Percentiles rank a stretch among this genome's conserved stretches.
These are phyloP conservation scores for Lipophrys pholis DNA, from an alignment of 2,113 vertebrate species.

Conservation along the genomic window DNA sequence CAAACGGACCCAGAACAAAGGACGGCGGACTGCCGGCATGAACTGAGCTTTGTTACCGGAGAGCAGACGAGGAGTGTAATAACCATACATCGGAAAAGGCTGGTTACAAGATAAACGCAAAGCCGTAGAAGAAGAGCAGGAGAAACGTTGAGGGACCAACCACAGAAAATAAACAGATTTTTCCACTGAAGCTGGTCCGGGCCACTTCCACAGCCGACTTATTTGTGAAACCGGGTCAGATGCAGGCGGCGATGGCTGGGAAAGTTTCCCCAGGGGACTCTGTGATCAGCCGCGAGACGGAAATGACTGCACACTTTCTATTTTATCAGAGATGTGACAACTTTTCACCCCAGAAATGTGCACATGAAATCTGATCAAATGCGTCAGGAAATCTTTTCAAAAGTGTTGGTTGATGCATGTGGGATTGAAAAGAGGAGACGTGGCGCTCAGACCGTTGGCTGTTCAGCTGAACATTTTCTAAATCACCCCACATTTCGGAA, in stretches of 20 bases:
- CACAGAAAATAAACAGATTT: slow-evolving; percentile 35
- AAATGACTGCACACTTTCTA: slow-evolving; percentile 30
- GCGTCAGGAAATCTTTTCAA: slow-evolving; percentile 7
- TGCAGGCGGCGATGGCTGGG: slow-evolving; percentile 14
- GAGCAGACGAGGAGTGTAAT: slow-evolving; percentile 20
- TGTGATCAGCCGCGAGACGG: slow-evolving; percentile 33
- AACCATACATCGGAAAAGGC: slow-evolving; percentile 41
- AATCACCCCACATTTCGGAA: slow-evolving; percentile 49
- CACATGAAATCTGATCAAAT: slow-evolving; percentile 1
- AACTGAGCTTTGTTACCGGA: slow-evolving; percentile 30
- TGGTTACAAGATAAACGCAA: slow-evolving; percentile 42
- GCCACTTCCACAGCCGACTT: slow-evolving; percentile 50
- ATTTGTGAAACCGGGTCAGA: slow-evolving; percentile 68
- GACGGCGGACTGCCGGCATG: slow-evolving; percentile 18
- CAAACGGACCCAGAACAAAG: slow-evolving; percentile 42
- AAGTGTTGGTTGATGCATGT: neutral
- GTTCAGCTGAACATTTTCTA: slow-evolving; percentile 18
- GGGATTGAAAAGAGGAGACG: slow-evolving; percentile 13
- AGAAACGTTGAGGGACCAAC: slow-evolving; percentile 30
- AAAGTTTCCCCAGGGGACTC: slow-evolving; percentile 47
- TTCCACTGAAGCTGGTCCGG: slow-evolving; percentile 42
- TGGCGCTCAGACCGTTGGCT: neutral
- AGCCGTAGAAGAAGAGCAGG: slow-evolving; percentile 19
- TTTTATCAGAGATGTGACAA: slow-evolving; percentile 17
- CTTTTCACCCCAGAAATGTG: neutral